phyloP scores from a whole-genome alignment of 2,113 vertebrate species.

The Pontoporia blainvillei region DNA sequence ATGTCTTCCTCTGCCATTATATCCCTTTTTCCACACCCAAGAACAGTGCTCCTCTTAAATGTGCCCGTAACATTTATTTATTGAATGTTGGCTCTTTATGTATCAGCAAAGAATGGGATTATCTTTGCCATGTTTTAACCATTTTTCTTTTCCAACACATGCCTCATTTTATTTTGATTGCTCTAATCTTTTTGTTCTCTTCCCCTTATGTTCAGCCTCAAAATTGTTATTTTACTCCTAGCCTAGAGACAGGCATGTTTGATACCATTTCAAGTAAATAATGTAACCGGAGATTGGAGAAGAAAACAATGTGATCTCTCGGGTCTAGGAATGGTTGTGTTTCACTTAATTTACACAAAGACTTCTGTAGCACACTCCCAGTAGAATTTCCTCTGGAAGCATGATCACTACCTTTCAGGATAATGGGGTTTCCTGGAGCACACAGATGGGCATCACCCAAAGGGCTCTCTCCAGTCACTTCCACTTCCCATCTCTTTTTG shows the following conservation, averaged over 20 bases:
- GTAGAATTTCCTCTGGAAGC: background rate
- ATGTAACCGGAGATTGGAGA: conserved; percentile 33
- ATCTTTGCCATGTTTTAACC: background rate
- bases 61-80: background rate
- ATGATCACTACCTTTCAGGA: background rate
- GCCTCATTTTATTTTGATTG: conserved; percentile 44
- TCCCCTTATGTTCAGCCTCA: conserved; percentile 58
- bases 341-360: conserved; percentile 32
- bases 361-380: background rate
- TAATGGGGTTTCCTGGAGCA: background rate
- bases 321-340: background rate
- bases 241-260: conserved; percentile 33
- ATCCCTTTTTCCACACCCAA: background rate
- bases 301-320: conserved; percentile 15
- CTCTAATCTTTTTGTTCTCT: conserved; percentile 45
- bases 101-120: background rate
- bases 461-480: background rate
- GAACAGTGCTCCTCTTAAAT: background rate
- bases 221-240: conserved; percentile 52
- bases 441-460: background rate
- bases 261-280: conserved; percentile 56
- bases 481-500: background rate
- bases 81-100: background rate
- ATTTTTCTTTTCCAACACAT: background rate
- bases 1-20: background rate